phyloP scores from a whole-genome alignment of 2,797 vertebrate species.

The Pseudochirops cupreus region DNA sequence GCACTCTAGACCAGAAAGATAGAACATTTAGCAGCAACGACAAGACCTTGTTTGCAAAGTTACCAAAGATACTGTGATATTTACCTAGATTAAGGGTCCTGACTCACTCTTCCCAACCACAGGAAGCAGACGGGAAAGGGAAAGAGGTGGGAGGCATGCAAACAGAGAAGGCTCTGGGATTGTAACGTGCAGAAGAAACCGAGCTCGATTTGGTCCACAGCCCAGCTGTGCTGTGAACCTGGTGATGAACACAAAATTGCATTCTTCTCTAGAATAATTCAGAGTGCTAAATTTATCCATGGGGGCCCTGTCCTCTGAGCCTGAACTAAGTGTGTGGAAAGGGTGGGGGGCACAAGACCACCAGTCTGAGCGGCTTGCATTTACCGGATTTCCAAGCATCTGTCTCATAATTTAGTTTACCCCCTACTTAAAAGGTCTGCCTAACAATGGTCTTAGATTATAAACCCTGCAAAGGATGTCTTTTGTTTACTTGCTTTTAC shows the following conservation, averaged over 20 bases:
- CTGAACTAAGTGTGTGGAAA: not conserved
- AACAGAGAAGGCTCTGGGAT: constrained; percentile 34
- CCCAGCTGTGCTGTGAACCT: constrained; percentile 26
- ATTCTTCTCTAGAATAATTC: constrained; percentile 46
- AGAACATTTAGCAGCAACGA: constrained; percentile 8
- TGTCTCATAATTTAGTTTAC: not conserved
- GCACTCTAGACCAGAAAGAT: not conserved
- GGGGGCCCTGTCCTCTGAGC: not conserved
- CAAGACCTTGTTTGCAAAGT: constrained; percentile 46
- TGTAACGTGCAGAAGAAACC: constrained; percentile 22
- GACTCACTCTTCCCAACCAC: constrained; percentile 39
- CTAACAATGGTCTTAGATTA: not conserved
- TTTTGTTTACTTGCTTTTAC: not conserved
- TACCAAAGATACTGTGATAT: constrained; percentile 56
- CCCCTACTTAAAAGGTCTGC: not conserved
- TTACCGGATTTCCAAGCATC: not conserved
- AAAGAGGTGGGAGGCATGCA: constrained; percentile 33
- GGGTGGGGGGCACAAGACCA: not conserved
- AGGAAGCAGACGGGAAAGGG: constrained; percentile 32
- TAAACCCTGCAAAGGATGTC: not conserved
- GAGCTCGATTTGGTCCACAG: constrained; percentile 49
- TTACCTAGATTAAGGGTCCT: constrained; percentile 59
- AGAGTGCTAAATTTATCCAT: constrained; percentile 45
- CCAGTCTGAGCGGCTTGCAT: not conserved
- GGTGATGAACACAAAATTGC: constrained; percentile 24